A percentile compares a stretch with the other conserved stretches of the same genome.
Conservation (phyloP, 2,113 vertebrate genomes). For the Opisthocomus hoazin region DNA sequence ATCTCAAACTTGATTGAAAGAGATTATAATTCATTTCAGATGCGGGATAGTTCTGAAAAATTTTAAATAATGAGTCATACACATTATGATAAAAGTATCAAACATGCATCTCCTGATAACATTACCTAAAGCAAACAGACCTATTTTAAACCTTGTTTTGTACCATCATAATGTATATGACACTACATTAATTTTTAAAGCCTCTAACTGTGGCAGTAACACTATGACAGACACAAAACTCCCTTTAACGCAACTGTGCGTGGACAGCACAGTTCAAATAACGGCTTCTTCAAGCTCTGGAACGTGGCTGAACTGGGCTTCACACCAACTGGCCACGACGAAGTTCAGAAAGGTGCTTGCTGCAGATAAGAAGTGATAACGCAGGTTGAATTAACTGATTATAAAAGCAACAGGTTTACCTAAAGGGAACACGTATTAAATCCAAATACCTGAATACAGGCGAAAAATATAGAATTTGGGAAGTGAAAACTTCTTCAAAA, state of each 20-base stretch:
- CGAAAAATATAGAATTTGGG: neutral
- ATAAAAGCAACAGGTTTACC: neutral
- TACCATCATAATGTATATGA: rapidly evolving
- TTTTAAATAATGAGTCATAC: neutral
- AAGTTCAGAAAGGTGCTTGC: neutral
- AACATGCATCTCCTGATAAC: neutral
- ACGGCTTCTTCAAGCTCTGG: neutral
- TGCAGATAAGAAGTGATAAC: neutral
- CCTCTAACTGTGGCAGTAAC: neutral
- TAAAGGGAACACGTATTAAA: neutral
- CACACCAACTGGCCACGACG: neutral
- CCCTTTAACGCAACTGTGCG: neutral
- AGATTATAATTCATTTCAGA: constrained; percentile 9
- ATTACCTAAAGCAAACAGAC: neutral
- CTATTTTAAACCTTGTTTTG: neutral
- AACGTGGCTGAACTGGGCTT: neutral
- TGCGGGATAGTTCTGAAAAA: neutral
- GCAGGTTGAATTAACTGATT: neutral
- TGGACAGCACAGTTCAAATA: neutral
- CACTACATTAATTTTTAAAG: neutral
- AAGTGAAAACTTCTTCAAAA: neutral
- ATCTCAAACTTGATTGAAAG: neutral
- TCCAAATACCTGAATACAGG: neutral
- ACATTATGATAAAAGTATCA: neutral
- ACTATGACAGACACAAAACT: neutral